Evolutionary conservation across 2,888 invertebrate genomes (phyloP).

Genomic region (Yponomeuta malinellus): DNA sequence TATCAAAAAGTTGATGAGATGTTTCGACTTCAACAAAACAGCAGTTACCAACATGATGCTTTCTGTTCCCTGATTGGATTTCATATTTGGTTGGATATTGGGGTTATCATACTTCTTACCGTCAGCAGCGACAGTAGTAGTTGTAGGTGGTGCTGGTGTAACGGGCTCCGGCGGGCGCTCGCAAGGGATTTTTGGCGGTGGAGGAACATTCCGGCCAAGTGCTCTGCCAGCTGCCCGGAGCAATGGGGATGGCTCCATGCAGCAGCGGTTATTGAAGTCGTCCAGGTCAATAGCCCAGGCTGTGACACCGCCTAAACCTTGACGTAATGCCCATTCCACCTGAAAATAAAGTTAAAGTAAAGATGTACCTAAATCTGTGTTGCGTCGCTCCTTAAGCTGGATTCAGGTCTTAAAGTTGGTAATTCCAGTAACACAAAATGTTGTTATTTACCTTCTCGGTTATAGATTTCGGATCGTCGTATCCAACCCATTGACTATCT

Average conservation of each 20-base stretch:
- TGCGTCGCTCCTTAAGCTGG: not conserved
- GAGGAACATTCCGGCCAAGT: slow-evolving; percentile 76
- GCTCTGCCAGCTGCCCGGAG: slow-evolving; percentile 86
- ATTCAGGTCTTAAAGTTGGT: too few relatives aligned
- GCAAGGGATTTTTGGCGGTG: slow-evolving; percentile 75
- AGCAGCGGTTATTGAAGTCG: slow-evolving; percentile 90
- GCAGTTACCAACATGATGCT: too few relatives aligned
- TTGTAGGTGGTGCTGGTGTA: slow-evolving; percentile 85
- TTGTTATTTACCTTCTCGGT: slow-evolving; percentile 77
- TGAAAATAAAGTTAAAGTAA: slow-evolving; percentile 30
- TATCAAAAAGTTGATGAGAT: too few relatives aligned
- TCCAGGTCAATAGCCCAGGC: slow-evolving; percentile 94
- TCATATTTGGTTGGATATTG: too few relatives aligned
- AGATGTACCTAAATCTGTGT: not conserved
- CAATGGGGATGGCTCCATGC: slow-evolving; percentile 85
- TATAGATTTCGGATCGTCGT: slow-evolving; percentile 87
- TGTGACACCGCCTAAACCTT: slow-evolving; percentile 86
- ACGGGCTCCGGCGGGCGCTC: slow-evolving; percentile 82
- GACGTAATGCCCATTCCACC: slow-evolving; percentile 82
- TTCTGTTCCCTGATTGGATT: too few relatives aligned
- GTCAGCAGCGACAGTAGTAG: slow-evolving; percentile 76
- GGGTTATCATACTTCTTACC: slow-evolving; percentile 32
- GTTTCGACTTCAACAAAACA: too few relatives aligned
- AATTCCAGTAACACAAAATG: too few relatives aligned
- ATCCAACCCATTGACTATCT: slow-evolving; percentile 93